A percentile compares a stretch with the other conserved stretches of the same genome.
phyloP scores from a whole-genome alignment of 2,797 vertebrate genomes.

The Petrocephalus sullivani region DNA sequence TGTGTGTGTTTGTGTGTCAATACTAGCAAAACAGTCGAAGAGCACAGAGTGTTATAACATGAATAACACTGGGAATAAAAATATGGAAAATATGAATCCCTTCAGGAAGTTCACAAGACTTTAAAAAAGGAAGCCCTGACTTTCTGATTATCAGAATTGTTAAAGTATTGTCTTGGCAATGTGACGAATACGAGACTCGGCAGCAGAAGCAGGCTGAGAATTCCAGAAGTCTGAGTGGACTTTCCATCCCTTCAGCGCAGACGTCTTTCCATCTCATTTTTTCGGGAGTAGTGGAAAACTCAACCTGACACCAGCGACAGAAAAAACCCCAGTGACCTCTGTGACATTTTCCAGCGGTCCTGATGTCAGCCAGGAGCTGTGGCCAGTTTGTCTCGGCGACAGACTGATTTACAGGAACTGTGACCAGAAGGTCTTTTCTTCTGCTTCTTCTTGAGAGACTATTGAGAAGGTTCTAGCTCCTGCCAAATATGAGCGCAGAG shows the following conservation, averaged over 20 bases:
- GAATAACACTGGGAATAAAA: neutral
- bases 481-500: conserved; percentile 1
- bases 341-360: conserved; percentile 63
- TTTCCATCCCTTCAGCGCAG: conserved; percentile 56
- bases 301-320: conserved; percentile 56
- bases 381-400: conserved; percentile 37
- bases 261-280: conserved; percentile 58
- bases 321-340: conserved; percentile 53
- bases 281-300: conserved; percentile 52
- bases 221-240: conserved; percentile 39
- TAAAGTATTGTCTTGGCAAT: conserved; percentile 17
- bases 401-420: conserved; percentile 44
- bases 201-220: conserved; percentile 37
- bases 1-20: neutral
- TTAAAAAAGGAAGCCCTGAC: neutral
- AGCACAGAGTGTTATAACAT: neutral
- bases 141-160: conserved; percentile 20
- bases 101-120: conserved; percentile 9
- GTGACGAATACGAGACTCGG: neutral
- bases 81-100: conserved; percentile 15
- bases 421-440: conserved; percentile 28
- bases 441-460: conserved; percentile 34
- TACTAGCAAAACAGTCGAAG: neutral
- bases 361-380: conserved; percentile 53
- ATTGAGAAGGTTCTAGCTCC: conserved; percentile 10